Percentiles rank a stretch among this genome's conserved stretches.
These are phyloP conservation scores for Rhopalosiphum padi DNA, from an alignment of 1,140 invertebrate species.

Conservation along the genomic window DNA sequence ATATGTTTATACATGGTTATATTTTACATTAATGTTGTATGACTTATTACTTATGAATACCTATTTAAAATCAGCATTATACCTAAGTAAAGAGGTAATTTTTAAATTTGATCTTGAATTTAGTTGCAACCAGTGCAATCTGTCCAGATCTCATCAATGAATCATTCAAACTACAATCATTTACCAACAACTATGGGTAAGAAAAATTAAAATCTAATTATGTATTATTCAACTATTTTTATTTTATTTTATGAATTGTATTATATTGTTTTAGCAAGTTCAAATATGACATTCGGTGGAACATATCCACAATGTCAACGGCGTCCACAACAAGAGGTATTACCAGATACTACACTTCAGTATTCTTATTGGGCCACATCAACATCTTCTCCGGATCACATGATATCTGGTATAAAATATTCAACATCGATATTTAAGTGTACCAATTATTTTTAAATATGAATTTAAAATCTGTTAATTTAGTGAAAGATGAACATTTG, in stretches of 20 bases:
- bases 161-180: constrained; percentile 64
- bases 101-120: constrained; percentile 31
- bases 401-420: constrained; percentile 17
- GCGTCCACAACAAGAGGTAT: constrained; percentile 46
- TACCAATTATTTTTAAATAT: neutral
- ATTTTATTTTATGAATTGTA: neutral
- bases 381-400: constrained; percentile 53
- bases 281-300: constrained; percentile 28
- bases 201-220: constrained; percentile 23
- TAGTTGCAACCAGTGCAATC: constrained; percentile 65
- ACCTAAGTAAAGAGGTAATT: neutral
- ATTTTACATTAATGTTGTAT: too few species aligned
- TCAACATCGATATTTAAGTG: neutral
- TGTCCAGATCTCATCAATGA: constrained; percentile 66
- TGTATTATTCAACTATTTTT: neutral
- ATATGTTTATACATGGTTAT: too few species aligned
- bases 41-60: too few species aligned
- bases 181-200: constrained; percentile 61
- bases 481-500: constrained; percentile 51
- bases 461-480: neutral
- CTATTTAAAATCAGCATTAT: too few species aligned
- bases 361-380: constrained; percentile 58
- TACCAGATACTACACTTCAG: constrained; percentile 57
- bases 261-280: constrained; percentile 26
- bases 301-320: constrained; percentile 51